Evolutionary conservation across 2,113 vertebrate species (phyloP), one percentile per base, ranked within the genome.

Genomic region (Melospiza georgiana): DNA sequence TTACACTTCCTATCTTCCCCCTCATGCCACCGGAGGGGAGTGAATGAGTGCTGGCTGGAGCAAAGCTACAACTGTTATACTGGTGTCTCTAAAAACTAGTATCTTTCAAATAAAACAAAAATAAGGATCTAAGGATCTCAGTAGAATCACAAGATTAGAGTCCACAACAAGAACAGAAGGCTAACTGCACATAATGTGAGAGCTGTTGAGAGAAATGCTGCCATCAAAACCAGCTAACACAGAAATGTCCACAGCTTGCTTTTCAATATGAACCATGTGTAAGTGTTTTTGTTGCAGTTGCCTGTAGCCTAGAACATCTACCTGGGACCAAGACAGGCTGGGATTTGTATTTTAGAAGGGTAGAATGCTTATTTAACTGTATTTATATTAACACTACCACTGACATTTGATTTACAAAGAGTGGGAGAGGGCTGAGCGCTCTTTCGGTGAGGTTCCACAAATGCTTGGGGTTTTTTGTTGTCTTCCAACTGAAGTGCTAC

Each of bases 401-500:
- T 33, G 24, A 22, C 3, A 46, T 59, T 63, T 58, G 4, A 18
- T 66, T 84, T 43, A 31, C 23, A 52, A 46, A 35, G 37, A 62
- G 12, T 59, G 39, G 21, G 15, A 82, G 30, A 81, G 7, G 49
- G 33, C 4, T 28, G 21, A 67, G 15, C 46, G n/a, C 5, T 65
- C 11, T 74, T 90, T 72, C 52, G 79, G 28, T 28, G 5, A n/a
- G 5, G 2, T 33, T 67, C 30, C 27, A 71, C 1, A 12, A 58
- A 62, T 31, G 2, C 33, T 82, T 35, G 4, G 3, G 3, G 2
- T 0, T 4, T 7, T 22, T 74, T 39, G 3, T 35, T 69, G 17
- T 51, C 82, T 85, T 78, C 51, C 35, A 17, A 4, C 27, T 71
- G 41, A 48, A 58, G 11, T 52, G 13, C 28, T 91, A 12, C 4